Evolutionary conservation across 2,888 invertebrate species (phyloP).

Genomic region (Abrostola tripartita): DNA sequence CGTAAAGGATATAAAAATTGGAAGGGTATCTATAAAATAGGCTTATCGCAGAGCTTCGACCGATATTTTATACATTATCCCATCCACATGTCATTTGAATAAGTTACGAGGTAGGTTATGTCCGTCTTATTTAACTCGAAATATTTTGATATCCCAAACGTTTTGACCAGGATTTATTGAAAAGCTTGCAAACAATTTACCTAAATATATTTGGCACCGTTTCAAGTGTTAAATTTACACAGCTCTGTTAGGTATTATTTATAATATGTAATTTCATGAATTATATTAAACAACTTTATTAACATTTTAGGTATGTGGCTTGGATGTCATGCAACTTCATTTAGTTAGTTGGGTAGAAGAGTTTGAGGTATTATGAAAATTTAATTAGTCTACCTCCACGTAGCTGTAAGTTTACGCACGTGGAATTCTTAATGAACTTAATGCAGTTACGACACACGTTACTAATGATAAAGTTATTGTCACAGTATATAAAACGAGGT

Average conservation of each 20-base stretch:
- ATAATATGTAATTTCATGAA: not conserved
- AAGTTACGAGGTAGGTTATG: conserved; percentile 53
- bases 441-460: conserved; percentile 51
- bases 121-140: conserved; percentile 43
- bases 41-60: conserved; percentile 56
- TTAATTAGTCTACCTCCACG: conserved; percentile 69
- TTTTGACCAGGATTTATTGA: conserved; percentile 34
- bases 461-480: conserved; percentile 27
- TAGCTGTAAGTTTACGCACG: conserved; percentile 62
- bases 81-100: conserved; percentile 58
- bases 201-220: not conserved
- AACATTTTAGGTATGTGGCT: conserved; percentile 39
- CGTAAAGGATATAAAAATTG: conserved; percentile 51
- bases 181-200: conserved; percentile 8
- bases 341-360: conserved; percentile 63
- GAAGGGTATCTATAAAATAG: conserved; percentile 61
- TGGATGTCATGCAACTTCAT: conserved; percentile 60
- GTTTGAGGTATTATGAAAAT: conserved; percentile 69
- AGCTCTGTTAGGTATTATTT: not conserved
- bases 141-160: conserved; percentile 25
- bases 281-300: conserved; percentile 27
- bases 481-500: not conserved
- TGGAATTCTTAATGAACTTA: conserved; percentile 65
- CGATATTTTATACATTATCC: conserved; percentile 58
- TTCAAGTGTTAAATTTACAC: not conserved